Conservation (phyloP, 1,140 invertebrate species). For the Notospermus geniculatus region DNA sequence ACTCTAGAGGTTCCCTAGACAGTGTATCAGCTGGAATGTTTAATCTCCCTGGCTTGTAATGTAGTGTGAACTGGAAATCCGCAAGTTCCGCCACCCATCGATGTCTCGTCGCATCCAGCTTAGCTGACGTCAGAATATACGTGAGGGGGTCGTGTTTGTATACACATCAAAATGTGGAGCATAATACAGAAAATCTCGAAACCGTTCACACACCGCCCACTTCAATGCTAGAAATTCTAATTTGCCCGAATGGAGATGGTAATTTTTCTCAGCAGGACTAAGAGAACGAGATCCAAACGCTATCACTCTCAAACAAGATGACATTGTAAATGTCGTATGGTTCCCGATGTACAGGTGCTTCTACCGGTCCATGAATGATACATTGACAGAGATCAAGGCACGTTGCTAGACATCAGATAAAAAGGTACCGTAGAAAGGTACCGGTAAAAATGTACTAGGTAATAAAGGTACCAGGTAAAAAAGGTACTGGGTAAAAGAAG, state of each 20-base stretch:
- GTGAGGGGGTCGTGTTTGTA: constrained; percentile 20
- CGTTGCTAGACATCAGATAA: too few relatives aligned
- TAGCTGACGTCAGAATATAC: constrained; percentile 16
- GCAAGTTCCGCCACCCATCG: constrained; percentile 20
- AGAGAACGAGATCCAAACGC: constrained; percentile 29
- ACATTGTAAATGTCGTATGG: too few relatives aligned
- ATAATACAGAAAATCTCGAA: constrained; percentile 20
- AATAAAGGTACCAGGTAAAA: too few relatives aligned
- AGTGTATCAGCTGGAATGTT: constrained; percentile 20
- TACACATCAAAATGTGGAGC: constrained; percentile 16
- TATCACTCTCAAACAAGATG: constrained; percentile 23
- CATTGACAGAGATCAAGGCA: too few relatives aligned
- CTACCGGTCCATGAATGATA: too few relatives aligned
- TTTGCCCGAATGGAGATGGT: constrained; percentile 20
- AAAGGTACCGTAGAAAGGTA: too few relatives aligned
- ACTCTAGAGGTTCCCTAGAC: constrained; percentile 11
- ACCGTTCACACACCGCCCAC: constrained; percentile 14
- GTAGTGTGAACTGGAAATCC: constrained; percentile 16
- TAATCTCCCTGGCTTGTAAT: constrained; percentile 9
- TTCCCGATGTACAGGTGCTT: too few relatives aligned
- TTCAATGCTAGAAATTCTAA: too few relatives aligned
- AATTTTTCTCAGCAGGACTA: constrained; percentile 20
- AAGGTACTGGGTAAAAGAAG: too few relatives aligned
- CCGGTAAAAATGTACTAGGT: too few relatives aligned
- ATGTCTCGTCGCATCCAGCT: constrained; percentile 15